A percentile compares a stretch with the other conserved stretches of the same genome.
phyloP scores from a whole-genome alignment of 2,797 vertebrate species.

The Oreochromis grahami region DNA sequence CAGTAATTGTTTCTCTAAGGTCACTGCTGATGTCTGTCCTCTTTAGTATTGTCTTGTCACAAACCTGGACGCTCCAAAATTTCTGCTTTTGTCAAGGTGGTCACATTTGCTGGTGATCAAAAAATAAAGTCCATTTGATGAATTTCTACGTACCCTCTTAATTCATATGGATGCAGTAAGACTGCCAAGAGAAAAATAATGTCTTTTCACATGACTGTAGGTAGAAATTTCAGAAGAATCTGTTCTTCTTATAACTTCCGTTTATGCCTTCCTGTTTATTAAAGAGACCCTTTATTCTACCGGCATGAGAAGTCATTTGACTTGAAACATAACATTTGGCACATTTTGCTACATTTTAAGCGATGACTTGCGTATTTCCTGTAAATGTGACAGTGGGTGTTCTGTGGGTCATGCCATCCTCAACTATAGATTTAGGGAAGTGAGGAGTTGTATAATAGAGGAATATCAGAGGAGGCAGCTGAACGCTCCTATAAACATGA shows the following conservation, averaged over 20 bases:
- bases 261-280: neutral
- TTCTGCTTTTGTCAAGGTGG: neutral
- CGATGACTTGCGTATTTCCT: neutral
- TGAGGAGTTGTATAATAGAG: neutral
- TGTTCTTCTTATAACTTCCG: neutral
- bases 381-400: neutral
- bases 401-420: neutral
- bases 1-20: neutral
- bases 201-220: neutral
- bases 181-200: neutral
- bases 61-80: neutral
- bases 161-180: neutral
- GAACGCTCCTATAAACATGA: neutral
- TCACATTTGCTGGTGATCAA: neutral
- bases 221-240: neutral
- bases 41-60: neutral
- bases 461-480: neutral
- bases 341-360: neutral
- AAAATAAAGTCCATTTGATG: neutral
- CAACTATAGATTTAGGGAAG: neutral
- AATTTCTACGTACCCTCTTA: neutral
- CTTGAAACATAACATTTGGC: neutral
- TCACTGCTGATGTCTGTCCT: neutral
- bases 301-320: neutral
- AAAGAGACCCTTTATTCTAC: neutral